Percentiles rank a stretch among this genome's conserved stretches.
Conservation (phyloP, 2,888 invertebrate species). For the Flexamia atlantica region DNA sequence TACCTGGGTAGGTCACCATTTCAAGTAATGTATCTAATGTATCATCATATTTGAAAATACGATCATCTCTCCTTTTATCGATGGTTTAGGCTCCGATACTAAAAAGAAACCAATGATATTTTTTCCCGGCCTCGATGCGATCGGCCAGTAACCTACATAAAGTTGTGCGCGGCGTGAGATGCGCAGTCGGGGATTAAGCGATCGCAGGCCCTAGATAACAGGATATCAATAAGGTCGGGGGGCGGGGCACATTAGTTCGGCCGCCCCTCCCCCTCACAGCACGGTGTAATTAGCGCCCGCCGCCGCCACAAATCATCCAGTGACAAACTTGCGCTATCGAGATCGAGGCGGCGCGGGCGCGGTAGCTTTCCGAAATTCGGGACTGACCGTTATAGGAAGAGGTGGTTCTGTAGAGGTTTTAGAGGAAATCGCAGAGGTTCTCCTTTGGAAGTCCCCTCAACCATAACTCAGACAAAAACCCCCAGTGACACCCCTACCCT, state of each 20-base stretch:
- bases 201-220: slow-evolving; percentile 63
- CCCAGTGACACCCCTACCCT: no score
- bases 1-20: no score
- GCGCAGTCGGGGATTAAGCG: slow-evolving; percentile 60
- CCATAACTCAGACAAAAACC: no score
- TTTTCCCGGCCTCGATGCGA: not conserved
- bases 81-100: no score
- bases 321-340: slow-evolving; percentile 62
- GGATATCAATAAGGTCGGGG: slow-evolving; percentile 62
- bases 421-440: no score
- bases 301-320: slow-evolving; percentile 61
- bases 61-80: no score
- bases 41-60: no score
- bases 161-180: slow-evolving; percentile 55
- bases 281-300: slow-evolving; percentile 59
- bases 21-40: no score
- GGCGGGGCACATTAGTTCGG: slow-evolving; percentile 62
- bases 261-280: slow-evolving; percentile 46
- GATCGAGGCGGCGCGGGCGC: slow-evolving; percentile 11
- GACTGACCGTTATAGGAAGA: not conserved
- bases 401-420: no score
- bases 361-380: slow-evolving; percentile 44
- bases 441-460: no score
- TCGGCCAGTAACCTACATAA: slow-evolving; percentile 49
- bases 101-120: no score